Percentiles rank a stretch among this genome's conserved stretches.
Conservation (phyloP, 2,113 vertebrate species). For the Tachysurus fulvidraco region DNA sequence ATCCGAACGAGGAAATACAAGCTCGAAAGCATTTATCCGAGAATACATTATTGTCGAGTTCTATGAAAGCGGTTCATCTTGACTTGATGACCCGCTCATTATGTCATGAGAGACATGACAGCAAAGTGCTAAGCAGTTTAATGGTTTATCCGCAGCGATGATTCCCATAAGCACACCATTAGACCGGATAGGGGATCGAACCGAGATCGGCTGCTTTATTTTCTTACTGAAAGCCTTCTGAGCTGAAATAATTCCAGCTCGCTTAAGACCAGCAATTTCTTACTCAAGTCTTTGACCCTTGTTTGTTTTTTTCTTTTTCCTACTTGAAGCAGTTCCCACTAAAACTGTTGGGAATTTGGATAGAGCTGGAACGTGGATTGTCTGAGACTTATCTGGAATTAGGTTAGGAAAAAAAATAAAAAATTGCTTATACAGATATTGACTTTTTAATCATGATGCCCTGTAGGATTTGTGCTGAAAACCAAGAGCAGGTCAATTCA, state of each 20-base stretch:
- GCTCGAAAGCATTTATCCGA: too few relatives aligned
- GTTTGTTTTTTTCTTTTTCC: background rate
- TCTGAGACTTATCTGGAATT: background rate
- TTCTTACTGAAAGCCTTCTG: background rate
- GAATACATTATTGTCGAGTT: background rate
- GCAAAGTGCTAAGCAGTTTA: background rate
- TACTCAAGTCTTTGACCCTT: background rate
- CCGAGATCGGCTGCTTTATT: background rate
- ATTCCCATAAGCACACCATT: background rate
- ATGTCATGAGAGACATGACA: background rate
- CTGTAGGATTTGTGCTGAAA: constrained; percentile 14
- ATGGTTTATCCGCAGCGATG: background rate
- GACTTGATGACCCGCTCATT: background rate
- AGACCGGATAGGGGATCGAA: background rate
- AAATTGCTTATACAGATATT: background rate
- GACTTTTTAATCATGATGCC: constrained; percentile 8
- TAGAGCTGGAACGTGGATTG: background rate
- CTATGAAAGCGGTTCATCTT: background rate
- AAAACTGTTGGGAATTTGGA: background rate
- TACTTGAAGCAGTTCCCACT: background rate
- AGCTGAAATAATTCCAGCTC: background rate
- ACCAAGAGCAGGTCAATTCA: constrained; percentile 1
- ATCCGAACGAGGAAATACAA: too few relatives aligned
- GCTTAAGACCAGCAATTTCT: background rate
- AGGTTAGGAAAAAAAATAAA: too few relatives aligned